phyloP scores from a whole-genome alignment of 2,797 vertebrate species.

The Epinephelus malabaricus region DNA sequence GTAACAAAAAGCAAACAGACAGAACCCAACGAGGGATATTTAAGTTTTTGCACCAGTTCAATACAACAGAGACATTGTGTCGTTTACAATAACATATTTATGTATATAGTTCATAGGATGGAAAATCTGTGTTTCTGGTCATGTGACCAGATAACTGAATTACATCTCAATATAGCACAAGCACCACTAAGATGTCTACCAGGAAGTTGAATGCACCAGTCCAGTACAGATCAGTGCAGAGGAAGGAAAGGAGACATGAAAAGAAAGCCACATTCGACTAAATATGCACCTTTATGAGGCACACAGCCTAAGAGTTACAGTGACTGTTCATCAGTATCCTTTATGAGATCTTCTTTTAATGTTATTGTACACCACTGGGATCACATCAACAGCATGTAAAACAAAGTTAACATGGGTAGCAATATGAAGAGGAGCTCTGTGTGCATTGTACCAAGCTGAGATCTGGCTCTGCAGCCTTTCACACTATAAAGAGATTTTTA shows the following conservation, averaged over 20 bases:
- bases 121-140: constrained; percentile 70
- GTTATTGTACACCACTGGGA: constrained; percentile 78
- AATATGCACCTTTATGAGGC: constrained; percentile 76
- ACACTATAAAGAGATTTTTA: constrained; percentile 70
- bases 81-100: constrained; percentile 85
- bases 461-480: constrained; percentile 64
- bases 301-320: constrained; percentile 70
- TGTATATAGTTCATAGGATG: constrained; percentile 83
- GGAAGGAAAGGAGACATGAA: constrained; percentile 72
- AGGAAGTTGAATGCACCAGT: constrained; percentile 75
- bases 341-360: constrained; percentile 70
- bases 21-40: constrained; percentile 77
- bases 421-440: constrained; percentile 67
- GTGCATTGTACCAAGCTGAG: constrained; percentile 59
- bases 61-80: constrained; percentile 85
- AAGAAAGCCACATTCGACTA: constrained; percentile 76
- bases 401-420: constrained; percentile 70
- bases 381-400: constrained; percentile 78
- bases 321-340: constrained; percentile 74
- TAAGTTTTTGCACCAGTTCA: constrained; percentile 81
- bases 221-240: constrained; percentile 74
- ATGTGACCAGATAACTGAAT: constrained; percentile 70
- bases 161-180: constrained; percentile 84
- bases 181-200: constrained; percentile 83
- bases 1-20: constrained; percentile 78